These are phyloP conservation scores for Sarcophaga subvicina DNA, from an alignment of 2,888 invertebrate genomes.

Conservation along the genomic window DNA sequence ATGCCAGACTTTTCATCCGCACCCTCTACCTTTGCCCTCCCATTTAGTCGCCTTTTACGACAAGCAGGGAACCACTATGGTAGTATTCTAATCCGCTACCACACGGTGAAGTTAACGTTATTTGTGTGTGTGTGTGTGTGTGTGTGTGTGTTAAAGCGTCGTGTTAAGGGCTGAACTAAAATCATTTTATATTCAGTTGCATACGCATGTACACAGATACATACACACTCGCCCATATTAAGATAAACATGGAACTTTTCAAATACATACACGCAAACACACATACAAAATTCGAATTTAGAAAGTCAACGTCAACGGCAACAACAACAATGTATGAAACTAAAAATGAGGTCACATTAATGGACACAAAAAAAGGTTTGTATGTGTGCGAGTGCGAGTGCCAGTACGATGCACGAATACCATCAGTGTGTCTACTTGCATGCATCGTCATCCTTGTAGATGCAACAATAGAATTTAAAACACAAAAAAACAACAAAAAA, in stretches of 20 bases:
- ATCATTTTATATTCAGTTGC: constrained; percentile 44
- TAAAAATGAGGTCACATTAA: too few species aligned
- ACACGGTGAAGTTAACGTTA: constrained; percentile 48
- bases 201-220: neutral
- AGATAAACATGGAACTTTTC: neutral
- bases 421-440: neutral
- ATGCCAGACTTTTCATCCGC: too few species aligned
- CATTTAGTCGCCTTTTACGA: too few species aligned
- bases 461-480: constrained; percentile 21
- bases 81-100: too few species aligned
- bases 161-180: constrained; percentile 57
- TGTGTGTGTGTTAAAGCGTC: constrained; percentile 21
- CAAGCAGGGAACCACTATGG: too few species aligned
- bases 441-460: constrained; percentile 15
- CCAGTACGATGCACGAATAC: neutral
- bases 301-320: too few species aligned
- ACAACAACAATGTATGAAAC: too few species aligned
- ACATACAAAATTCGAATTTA: constrained; percentile 41
- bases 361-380: neutral
- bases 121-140: neutral
- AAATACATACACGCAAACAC: constrained; percentile 1
- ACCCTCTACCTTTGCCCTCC: too few species aligned
- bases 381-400: neutral
- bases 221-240: neutral
- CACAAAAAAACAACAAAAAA: constrained; percentile 6